A percentile compares a stretch with the other conserved stretches of the same genome.
phyloP scores from a whole-genome alignment of 2,113 vertebrate genomes.

The Trochalopteron elliotii region DNA sequence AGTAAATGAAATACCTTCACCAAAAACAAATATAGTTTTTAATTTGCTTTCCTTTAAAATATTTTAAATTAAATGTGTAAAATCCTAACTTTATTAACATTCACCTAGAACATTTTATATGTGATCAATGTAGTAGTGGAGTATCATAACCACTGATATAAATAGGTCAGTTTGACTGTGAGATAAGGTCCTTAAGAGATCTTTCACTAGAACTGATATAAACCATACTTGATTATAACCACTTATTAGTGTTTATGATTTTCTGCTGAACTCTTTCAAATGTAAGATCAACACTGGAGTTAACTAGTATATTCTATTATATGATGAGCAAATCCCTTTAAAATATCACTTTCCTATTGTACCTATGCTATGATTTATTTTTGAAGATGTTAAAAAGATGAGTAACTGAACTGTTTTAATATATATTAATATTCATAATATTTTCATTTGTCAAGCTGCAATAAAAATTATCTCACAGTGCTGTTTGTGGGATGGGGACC shows the following conservation, averaged over 20 bases:
- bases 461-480: background rate
- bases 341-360: background rate
- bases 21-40: background rate
- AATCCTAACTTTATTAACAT: background rate
- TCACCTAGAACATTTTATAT: background rate
- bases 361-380: background rate
- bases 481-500: background rate
- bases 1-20: fast-evolving
- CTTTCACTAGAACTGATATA: background rate
- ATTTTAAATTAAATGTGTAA: background rate
- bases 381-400: background rate
- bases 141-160: background rate
- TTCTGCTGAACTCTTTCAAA: background rate
- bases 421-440: background rate
- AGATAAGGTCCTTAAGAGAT: background rate
- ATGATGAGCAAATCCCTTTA: background rate
- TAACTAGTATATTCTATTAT: background rate
- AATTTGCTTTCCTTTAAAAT: background rate
- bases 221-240: background rate
- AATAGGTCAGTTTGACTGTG: background rate
- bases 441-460: background rate
- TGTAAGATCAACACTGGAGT: background rate
- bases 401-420: background rate
- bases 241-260: background rate
- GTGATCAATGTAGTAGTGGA: background rate